A percentile compares a stretch with the other conserved stretches of the same genome.
phyloP scores from a whole-genome alignment of 2,888 invertebrate genomes.

The Tiliacea citrago region DNA sequence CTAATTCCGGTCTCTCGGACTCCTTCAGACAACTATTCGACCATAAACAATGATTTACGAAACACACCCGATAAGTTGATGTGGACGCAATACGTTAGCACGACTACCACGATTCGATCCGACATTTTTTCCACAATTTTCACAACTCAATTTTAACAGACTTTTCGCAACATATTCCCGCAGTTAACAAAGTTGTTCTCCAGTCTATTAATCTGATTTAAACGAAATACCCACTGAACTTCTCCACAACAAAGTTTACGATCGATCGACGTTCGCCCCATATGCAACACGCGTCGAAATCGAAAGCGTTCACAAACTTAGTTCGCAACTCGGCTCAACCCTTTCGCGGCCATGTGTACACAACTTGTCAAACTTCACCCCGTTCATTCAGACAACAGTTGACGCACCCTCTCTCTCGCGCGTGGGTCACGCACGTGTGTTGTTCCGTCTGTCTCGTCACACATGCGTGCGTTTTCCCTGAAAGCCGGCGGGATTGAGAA shows the following conservation, averaged over 20 bases:
- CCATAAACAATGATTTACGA: constrained; percentile 89
- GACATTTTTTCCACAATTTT: constrained; percentile 79
- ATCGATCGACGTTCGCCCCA: constrained; percentile 85
- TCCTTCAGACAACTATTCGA: constrained; percentile 86
- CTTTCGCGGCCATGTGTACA: constrained; percentile 85
- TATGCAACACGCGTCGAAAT: constrained; percentile 87
- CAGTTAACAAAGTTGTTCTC: constrained; percentile 51
- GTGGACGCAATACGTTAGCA: constrained; percentile 77
- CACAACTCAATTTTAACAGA: constrained; percentile 70
- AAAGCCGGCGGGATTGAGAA: constrained; percentile 71
- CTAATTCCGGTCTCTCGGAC: constrained; percentile 86
- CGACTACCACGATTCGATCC: constrained; percentile 75
- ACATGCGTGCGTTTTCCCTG: constrained; percentile 80
- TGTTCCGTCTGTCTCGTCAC: constrained; percentile 78
- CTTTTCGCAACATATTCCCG: constrained; percentile 66
- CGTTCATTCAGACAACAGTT: constrained; percentile 85
- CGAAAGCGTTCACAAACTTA: constrained; percentile 85
- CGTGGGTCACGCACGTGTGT: constrained; percentile 84
- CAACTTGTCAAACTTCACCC: constrained; percentile 85
- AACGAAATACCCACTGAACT: constrained; percentile 75
- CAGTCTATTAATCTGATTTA: constrained; percentile 71
- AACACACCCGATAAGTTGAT: constrained; percentile 79
- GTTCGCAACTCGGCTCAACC: constrained; percentile 85
- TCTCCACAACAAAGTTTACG: constrained; percentile 75
- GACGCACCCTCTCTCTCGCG: constrained; percentile 80